Evolutionary conservation across 2,888 invertebrate species (phyloP).

Genomic region (Eudemis profundana): DNA sequence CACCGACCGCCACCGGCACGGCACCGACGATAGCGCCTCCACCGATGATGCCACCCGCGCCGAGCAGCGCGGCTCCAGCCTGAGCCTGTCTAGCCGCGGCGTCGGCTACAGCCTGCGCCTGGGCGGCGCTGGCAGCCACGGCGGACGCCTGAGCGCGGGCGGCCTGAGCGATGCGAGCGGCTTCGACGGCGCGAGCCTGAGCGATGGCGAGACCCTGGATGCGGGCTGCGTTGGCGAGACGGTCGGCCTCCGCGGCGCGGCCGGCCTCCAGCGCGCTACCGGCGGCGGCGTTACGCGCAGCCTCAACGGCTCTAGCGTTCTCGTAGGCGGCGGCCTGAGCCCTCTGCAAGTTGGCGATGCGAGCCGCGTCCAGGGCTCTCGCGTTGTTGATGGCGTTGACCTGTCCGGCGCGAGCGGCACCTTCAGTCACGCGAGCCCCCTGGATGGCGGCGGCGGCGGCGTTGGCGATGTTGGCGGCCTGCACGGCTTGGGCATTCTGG

Average conservation of each 20-base stretch:
- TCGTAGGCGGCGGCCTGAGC: slow-evolving; percentile 80
- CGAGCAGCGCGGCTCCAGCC: slow-evolving; percentile 68
- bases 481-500: slow-evolving; percentile 79
- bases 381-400: slow-evolving; percentile 77
- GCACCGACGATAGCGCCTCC: slow-evolving; percentile 48
- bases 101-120: slow-evolving; percentile 72
- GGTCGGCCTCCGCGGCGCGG: slow-evolving; percentile 69
- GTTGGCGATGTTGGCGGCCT: slow-evolving; percentile 75
- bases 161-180: slow-evolving; percentile 75
- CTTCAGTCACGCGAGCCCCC: slow-evolving; percentile 75
- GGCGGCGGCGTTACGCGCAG: slow-evolving; percentile 72
- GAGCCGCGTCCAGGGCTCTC: slow-evolving; percentile 75
- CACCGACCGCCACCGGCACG: slow-evolving; percentile 43
- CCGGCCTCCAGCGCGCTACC: slow-evolving; percentile 65
- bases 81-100: slow-evolving; percentile 71
- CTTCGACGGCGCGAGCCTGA: slow-evolving; percentile 76
- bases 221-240: slow-evolving; percentile 75
- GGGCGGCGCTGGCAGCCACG: slow-evolving; percentile 68
- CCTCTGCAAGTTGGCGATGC: slow-evolving; percentile 74
- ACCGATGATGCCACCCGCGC: slow-evolving; percentile 55
- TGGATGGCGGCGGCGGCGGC: slow-evolving; percentile 78
- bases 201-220: slow-evolving; percentile 76
- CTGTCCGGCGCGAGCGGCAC: slow-evolving; percentile 74
- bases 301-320: slow-evolving; percentile 75
- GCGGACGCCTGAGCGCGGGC: slow-evolving; percentile 69